Evolutionary conservation across 2,113 vertebrate species (phyloP), one percentile per base, ranked within the genome.

Genomic region (Pseudorasbora parva): DNA sequence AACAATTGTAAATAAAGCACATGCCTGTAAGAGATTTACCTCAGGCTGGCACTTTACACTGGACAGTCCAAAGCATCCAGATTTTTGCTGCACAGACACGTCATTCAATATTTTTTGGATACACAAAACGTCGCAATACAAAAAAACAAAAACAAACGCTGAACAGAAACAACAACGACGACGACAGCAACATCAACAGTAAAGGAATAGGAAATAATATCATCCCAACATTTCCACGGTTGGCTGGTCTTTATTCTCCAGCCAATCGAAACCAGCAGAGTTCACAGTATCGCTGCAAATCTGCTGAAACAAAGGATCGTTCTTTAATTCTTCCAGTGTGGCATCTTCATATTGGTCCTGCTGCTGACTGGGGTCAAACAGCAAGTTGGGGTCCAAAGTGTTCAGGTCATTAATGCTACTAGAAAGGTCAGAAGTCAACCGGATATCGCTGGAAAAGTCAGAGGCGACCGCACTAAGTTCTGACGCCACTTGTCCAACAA

Each of bases 331-430:
- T 93, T 99, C 98, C 97, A 99, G 97, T 95, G 97, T 98, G 80
- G 97, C 95, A 92, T 98, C 98, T 92, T 99, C 98, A 17, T 99
- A 98, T 93, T 97, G 96, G 94, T 97, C 97, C 94, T 99, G 98
- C 94, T 97, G 98, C 88, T 95, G 97, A 91, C 96, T 95, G 72
- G 98, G 97, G 93, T 99, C 97, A 91, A 99, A 99, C 92, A 99
- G 95, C 92, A 99, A 95, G 91, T 97, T 98, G 88, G 97, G 93
- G 92, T 99, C 98, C 93, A 99, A 95, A 75, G 97, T 95, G 93
- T 98, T 99, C 92, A 99, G 94, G 95, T 99, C 97, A 57, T 96
- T 98, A 94, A 99, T 99, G 95, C 98, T 99, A 96, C 97, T 97
- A 93, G 98, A 98, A 92, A 99, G 96, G 89, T 99, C 98, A 77